Percentiles rank a stretch among this genome's conserved stretches.
Evolutionary conservation across 2,113 vertebrate species (phyloP).

Genomic region (Pandion haliaetus): DNA sequence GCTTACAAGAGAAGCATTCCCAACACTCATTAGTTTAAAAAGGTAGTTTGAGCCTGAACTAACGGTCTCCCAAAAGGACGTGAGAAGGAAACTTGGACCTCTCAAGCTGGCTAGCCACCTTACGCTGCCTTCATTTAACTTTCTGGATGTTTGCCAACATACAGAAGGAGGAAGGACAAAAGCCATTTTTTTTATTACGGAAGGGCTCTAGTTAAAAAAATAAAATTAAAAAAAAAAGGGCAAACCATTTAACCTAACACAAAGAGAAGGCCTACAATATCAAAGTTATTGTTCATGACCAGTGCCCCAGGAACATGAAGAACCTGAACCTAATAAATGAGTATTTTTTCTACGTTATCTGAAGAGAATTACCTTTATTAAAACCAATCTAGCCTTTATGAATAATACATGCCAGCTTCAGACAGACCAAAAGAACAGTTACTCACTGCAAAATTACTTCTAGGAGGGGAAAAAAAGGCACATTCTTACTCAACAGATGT

Average conservation of each 20-base stretch:
- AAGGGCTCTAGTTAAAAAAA: not conserved
- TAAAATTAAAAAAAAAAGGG: not conserved
- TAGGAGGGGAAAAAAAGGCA: not conserved
- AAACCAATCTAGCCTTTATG: not conserved
- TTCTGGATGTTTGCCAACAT: not conserved
- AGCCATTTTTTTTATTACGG: not conserved
- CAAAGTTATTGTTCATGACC: not conserved
- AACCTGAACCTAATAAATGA: not conserved
- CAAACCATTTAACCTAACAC: not conserved
- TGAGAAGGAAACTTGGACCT: not conserved
- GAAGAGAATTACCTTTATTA: constrained; percentile 20
- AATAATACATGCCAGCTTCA: constrained; percentile 8
- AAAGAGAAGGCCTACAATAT: not conserved
- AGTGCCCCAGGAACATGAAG: not conserved
- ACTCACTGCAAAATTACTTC: not conserved
- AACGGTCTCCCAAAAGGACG: not conserved
- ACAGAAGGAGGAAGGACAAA: not conserved
- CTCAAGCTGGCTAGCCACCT: not conserved
- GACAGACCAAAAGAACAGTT: not conserved
- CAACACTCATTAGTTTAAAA: not conserved
- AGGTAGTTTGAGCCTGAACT: not conserved
- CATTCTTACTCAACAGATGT: not conserved
- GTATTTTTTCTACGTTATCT: not conserved
- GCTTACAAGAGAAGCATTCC: not conserved
- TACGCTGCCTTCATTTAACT: not conserved